Evolutionary conservation across 2,797 vertebrate genomes (phyloP), one percentile per base, ranked within the genome.

Genomic region (Bucorvus abyssinicus): DNA sequence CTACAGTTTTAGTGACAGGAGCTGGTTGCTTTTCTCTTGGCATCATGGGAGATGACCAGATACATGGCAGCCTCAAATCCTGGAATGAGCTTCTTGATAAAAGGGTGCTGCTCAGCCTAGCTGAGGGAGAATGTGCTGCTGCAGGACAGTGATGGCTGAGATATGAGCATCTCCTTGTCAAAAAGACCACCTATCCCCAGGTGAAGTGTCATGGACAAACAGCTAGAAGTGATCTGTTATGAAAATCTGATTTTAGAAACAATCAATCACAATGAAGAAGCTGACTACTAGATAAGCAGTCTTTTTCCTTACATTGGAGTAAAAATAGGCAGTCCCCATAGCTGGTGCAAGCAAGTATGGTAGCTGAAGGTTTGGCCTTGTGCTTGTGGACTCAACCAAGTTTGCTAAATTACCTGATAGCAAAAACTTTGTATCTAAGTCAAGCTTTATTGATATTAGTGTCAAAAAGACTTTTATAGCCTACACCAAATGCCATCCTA

Each of bases 401-500:
- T 12, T 84, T 92, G 52, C 26, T 81, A 45, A 60, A 82, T 55
- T 74, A 94, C 67, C 64, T 87, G 53, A 68, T 57, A 76, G 69
- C 77, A 63, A 84, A 32, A 6, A 36, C 16, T 93, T 81, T 20
- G 47, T 56, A 47, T 76, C 38, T 36, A 82, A 91, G 42, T 53
- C 89, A 59, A 87, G 36, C 34, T 67, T 90, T 81, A 55, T 61
- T 73, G 24, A 78, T 93, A 34, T 42, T 91, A n/a, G 32, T 34
- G 57, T 93, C 79, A 85, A 87, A 93, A 90, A 71, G 88, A 89
- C 93, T 94, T 80, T 61, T 50, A 73, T 90, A 93, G 77, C 85
- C 80, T 84, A 14, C 1, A 22, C 63, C 42, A 94, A 93, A 84
- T 82, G 69, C 91, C 89, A 87, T 94, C 87, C 86, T 91, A 32